These are phyloP conservation scores for Drosophila sordidula DNA, from an alignment of 2,888 invertebrate species.

Conservation along the genomic window DNA sequence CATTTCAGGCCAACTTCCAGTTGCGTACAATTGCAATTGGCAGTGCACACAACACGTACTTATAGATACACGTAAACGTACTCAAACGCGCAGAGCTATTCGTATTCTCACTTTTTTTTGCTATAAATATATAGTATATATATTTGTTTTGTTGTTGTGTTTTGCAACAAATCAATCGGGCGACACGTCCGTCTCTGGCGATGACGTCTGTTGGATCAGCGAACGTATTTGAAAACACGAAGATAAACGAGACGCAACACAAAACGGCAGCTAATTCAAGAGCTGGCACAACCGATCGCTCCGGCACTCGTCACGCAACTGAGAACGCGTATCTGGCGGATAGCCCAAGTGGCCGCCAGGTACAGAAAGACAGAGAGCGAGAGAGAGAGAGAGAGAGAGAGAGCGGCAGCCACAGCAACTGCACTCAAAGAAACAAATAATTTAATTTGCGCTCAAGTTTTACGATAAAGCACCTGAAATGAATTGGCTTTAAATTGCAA, in stretches of 20 bases:
- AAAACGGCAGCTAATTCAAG: constrained; percentile 17
- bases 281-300: constrained; percentile 67
- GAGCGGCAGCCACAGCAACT: constrained; percentile 4
- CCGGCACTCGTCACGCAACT: constrained; percentile 58
- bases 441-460: neutral
- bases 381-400: constrained; percentile 13
- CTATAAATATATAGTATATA: constrained; percentile 10
- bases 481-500: too few relatives aligned
- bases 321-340: constrained; percentile 28
- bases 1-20: constrained; percentile 28
- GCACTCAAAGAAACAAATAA: constrained; percentile 17
- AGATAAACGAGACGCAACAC: constrained; percentile 28
- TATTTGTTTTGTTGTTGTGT: constrained; percentile 18
- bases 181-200: constrained; percentile 69
- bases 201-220: constrained; percentile 70
- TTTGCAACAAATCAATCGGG: constrained; percentile 66
- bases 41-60: constrained; percentile 62
- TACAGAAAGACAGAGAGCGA: neutral
- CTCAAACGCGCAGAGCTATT: constrained; percentile 20
- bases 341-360: constrained; percentile 6
- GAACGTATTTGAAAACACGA: constrained; percentile 38
- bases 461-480: neutral
- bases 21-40: constrained; percentile 41
- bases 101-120: constrained; percentile 24
- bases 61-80: constrained; percentile 50